Evolutionary conservation across 2,888 invertebrate species (phyloP), one percentile per base, ranked within the genome.

Genomic region (Atethmia centrago): DNA sequence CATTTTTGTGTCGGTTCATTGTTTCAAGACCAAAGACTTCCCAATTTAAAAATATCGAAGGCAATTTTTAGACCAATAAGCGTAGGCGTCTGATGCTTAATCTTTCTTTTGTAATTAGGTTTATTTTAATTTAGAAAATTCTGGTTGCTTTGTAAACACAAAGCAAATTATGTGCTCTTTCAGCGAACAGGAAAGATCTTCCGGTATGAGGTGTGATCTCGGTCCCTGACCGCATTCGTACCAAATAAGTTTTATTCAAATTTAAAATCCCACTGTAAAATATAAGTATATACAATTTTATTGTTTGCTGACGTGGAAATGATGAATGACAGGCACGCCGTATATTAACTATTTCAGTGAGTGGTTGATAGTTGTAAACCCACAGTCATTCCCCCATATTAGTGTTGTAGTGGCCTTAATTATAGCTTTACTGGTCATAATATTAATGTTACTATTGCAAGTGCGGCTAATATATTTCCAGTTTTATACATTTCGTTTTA

Each of bases 401-500:
- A 76, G 65, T 47, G 49, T 45, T 28, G n/a, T 55, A 51, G 36
- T 58, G 53, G 42, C 77, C 66, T 82, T 82, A 77, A 80, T 77
- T 53, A 59, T 53, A 72, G 45, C n/a, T 66, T 62, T 56, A 28
- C 51, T 62, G 47, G 51, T 53, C 66, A 74, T 78, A 78, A 80
- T 67, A 53, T 56, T 80, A 47, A 80, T 66, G 40, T 53, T 61
- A 25, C 64, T 16, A 69, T 69, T 68, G 63, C 67, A 69, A 55
- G 74, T 74, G 64, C 59, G 68, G 45, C 28, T 61, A 69, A 69
- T 69, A 75, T 49, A 65, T 40, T 76, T 53, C 61, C 51, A n/a
- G 36, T 71, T 82, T 55, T 59, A 79, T 79, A 61, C 49, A 82
- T 77, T 77, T 64, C 51, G 47, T 77, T 82, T 65, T 82, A 67